A percentile compares a stretch with the other conserved stretches of the same genome.
phyloP scores from a whole-genome alignment of 2,888 invertebrate genomes.

The Drosophila demipolita region DNA sequence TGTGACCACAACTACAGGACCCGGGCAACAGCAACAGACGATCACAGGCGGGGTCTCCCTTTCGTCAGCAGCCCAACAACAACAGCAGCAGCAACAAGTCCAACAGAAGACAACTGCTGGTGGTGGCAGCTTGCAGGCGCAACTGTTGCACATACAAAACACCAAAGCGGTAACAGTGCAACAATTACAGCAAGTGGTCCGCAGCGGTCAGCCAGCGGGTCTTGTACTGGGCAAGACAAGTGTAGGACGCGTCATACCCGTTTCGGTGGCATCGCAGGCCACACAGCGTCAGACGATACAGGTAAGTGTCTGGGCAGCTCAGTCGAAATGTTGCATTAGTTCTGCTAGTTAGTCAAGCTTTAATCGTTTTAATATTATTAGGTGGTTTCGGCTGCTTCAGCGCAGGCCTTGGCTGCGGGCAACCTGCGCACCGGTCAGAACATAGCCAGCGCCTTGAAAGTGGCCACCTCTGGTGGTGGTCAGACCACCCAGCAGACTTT shows the following conservation, averaged over 20 bases:
- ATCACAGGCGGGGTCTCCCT: conserved; percentile 51
- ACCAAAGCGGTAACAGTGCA: conserved; percentile 89
- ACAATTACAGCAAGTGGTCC: conserved; percentile 91
- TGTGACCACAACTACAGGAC: conserved; percentile 53
- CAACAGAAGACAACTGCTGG: conserved; percentile 76
- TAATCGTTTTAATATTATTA: conserved; percentile 54
- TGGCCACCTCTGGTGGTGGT: conserved; percentile 82
- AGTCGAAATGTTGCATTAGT: background rate
- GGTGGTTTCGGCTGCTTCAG: conserved; percentile 87
- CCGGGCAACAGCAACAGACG: conserved; percentile 67
- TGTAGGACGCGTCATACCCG: conserved; percentile 89
- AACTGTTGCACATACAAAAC: conserved; percentile 89
- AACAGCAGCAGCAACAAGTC: conserved; percentile 59
- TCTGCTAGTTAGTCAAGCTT: background rate
- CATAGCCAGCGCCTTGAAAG: conserved; percentile 86
- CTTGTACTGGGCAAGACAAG: conserved; percentile 87
- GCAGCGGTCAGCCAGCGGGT: conserved; percentile 87
- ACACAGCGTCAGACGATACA: conserved; percentile 87
- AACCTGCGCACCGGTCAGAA: conserved; percentile 86
- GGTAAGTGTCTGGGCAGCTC: conserved; percentile 69
- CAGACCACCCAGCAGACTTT: conserved; percentile 86
- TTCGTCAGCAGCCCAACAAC: conserved; percentile 54
- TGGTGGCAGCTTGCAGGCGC: conserved; percentile 88
- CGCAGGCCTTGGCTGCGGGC: conserved; percentile 85
- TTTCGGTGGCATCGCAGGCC: conserved; percentile 87